Evolutionary conservation across 1,140 invertebrate species (phyloP).

Genomic region (Coelopa frigida): DNA sequence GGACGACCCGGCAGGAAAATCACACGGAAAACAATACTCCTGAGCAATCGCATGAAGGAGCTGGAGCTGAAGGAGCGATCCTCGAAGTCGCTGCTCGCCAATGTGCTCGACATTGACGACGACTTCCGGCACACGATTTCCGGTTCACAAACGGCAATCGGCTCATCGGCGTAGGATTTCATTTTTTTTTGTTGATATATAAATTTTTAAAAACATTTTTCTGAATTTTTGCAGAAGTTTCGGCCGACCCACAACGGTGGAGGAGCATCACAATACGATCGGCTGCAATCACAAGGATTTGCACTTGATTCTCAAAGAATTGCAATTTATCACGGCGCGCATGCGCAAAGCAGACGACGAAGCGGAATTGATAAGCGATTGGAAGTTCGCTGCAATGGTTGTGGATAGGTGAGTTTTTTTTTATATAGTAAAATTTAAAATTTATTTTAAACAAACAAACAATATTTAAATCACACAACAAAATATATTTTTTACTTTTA

Average conservation of each 20-base stretch:
- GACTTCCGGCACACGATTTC: constrained; percentile 67
- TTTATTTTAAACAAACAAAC: too few relatives aligned
- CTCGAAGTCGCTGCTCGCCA: constrained; percentile 87
- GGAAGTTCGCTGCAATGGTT: constrained; percentile 99
- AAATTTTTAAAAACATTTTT: constrained; percentile 5
- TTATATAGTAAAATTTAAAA: too few relatives aligned
- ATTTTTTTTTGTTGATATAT: background rate
- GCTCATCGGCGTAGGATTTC: constrained; percentile 40
- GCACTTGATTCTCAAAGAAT: constrained; percentile 79
- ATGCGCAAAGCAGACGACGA: constrained; percentile 86
- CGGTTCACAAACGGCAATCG: constrained; percentile 49
- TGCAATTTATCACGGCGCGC: constrained; percentile 87
- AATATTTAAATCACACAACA: too few relatives aligned
- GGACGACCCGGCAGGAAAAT: constrained; percentile 89
- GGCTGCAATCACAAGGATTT: constrained; percentile 61
- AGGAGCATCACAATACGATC: constrained; percentile 52
- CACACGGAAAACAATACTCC: constrained; percentile 80
- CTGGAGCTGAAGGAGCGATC: constrained; percentile 86
- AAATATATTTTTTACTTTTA: too few relatives aligned
- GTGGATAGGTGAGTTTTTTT: constrained; percentile 80
- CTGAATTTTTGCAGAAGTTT: constrained; percentile 44
- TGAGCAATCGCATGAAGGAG: constrained; percentile 82
- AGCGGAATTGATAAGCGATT: constrained; percentile 89
- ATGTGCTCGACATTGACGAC: constrained; percentile 91
- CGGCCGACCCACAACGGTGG: constrained; percentile 54